Conservation (phyloP, 2,113 vertebrate genomes). For the Centropus unirufus region DNA sequence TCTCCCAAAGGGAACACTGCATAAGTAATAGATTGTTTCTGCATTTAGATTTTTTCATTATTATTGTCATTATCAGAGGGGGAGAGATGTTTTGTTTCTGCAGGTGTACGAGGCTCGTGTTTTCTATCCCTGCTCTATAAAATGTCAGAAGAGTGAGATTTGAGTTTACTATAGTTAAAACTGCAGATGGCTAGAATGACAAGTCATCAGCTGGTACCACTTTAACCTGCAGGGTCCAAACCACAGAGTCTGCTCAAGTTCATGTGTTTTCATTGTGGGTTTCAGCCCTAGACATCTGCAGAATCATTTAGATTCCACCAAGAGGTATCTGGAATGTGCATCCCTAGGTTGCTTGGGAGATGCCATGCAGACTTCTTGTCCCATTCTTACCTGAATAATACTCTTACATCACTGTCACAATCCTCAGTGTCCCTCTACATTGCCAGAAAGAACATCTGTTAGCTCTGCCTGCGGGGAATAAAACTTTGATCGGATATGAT, state of each 20-base stretch:
- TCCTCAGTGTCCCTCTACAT: background rate
- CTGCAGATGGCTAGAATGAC: background rate
- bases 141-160: background rate
- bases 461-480: background rate
- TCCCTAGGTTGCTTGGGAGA: background rate
- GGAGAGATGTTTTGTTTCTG: background rate
- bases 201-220: background rate
- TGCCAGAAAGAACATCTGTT: slow-evolving; percentile 42
- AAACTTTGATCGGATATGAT: background rate
- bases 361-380: background rate
- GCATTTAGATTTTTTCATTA: background rate
- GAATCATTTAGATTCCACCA: background rate
- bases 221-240: background rate
- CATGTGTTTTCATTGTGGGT: background rate
- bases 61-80: background rate
- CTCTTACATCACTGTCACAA: background rate
- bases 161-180: background rate
- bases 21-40: background rate
- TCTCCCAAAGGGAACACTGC: background rate
- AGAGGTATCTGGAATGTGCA: slow-evolving; percentile 48
- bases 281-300: background rate
- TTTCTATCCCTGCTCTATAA: background rate
- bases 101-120: background rate
- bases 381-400: background rate
- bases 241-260: background rate